Base-by-base conservation (phyloP, 2,113 vertebrate genomes). In the Apus apus region DNA sequence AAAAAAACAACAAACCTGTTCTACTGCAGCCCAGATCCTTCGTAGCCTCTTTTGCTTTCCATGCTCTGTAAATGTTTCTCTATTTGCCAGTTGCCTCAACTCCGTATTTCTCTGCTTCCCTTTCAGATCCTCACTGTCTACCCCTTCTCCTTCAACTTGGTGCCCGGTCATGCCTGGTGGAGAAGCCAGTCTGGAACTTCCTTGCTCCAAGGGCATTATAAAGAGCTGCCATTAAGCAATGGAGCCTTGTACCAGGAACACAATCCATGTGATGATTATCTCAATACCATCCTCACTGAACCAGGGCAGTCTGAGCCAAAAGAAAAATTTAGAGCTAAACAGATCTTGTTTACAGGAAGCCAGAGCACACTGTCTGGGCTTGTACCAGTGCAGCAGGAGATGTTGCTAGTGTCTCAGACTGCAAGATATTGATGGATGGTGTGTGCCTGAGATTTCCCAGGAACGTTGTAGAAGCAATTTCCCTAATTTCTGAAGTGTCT, bases 281-380 rank as follows among this genome's bases (percentile, higher is more conserved):
- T 92, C 1, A 2, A 85, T 90, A 90, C 91, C 92, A 87, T 95
- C 71, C 93, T 93, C 79, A 8, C 72, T 90, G 89, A 94, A 91
- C 84, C 72, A 71, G 78, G 62, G 82, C 26, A 96, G 83, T 81
- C 83, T 51, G 72, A 96, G 91, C 95, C 93, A 76, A 72, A 82
- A 68, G 87, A 89, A 57, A 38, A 94, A 91, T 93, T 95, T 91
- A 70, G 93, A 96, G 86, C 91, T 95, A 94, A 93, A 97, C 95
- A 97, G 93, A 56, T 87, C 92, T 89, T 97, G 94, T 96, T 97
- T 97, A 96, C 86, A 97, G 85, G 70, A 91, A 95, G 70, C 77
- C 70, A 67, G 88, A 94, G 93, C 89, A 61, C 80, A 16, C 81
- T 97, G 94, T 89, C 95, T 96, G 94, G 96, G 87, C 97, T 94